phyloP scores from a whole-genome alignment of 2,888 invertebrate species.

The Campopleginae sp. region DNA sequence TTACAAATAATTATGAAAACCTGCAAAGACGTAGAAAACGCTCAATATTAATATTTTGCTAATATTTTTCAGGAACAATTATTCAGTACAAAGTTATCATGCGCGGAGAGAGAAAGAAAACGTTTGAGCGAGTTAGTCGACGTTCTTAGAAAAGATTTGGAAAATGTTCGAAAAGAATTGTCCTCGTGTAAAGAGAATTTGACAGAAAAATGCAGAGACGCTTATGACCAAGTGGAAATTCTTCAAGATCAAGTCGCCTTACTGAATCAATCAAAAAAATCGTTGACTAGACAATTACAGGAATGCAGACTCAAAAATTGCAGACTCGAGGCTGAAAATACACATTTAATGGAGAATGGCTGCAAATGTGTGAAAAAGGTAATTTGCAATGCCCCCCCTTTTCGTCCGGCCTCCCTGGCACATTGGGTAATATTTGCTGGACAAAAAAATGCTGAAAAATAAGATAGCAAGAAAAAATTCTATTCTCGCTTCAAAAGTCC shows the following conservation, averaged over 20 bases:
- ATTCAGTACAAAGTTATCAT: constrained; percentile 70
- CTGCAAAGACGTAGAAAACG: not conserved
- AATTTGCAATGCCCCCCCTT: constrained; percentile 1
- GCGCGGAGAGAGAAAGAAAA: constrained; percentile 70
- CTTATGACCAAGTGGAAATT: constrained; percentile 69
- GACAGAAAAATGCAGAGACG: constrained; percentile 65
- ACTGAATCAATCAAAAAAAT: constrained; percentile 73
- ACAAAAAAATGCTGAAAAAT: too few species aligned
- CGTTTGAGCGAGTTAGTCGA: constrained; percentile 68
- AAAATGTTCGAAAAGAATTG: constrained; percentile 70
- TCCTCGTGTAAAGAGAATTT: constrained; percentile 70
- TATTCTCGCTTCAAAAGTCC: too few species aligned
- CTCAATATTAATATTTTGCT: not conserved
- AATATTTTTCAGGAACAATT: constrained; percentile 72
- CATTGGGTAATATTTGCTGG: too few species aligned
- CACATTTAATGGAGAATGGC: constrained; percentile 74
- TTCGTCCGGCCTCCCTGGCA: too few species aligned
- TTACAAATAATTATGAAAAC: constrained; percentile 11
- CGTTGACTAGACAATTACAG: constrained; percentile 74
- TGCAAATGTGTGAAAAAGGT: constrained; percentile 76
- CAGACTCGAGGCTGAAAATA: constrained; percentile 74
- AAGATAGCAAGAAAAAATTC: too few species aligned
- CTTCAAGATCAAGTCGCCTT: constrained; percentile 72
- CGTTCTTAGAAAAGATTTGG: constrained; percentile 73
- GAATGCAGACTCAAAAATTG: constrained; percentile 73